Conservation (phyloP, 1,140 invertebrate genomes). For the Drosophila subpulchrella region DNA sequence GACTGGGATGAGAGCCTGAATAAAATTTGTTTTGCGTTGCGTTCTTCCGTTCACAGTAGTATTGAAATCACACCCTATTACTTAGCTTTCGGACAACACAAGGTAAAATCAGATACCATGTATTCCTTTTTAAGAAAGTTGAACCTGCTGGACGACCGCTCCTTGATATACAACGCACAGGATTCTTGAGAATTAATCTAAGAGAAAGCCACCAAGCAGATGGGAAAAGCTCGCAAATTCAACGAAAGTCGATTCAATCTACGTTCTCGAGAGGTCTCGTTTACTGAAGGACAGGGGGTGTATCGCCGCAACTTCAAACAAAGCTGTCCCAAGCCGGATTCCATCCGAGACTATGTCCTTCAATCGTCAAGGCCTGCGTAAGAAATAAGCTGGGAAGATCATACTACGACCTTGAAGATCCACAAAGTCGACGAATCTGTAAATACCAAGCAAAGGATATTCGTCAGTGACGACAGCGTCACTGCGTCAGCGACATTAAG, state of each 20-base stretch:
- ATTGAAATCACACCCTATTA: neutral
- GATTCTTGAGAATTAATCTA: neutral
- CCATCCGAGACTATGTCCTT: neutral
- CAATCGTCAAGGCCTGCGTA: neutral
- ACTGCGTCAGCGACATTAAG: too few relatives aligned
- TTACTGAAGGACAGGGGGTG: neutral
- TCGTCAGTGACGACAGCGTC: neutral
- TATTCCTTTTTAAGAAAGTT: neutral
- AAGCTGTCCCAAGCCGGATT: neutral
- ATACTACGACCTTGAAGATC: neutral
- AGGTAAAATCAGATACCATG: neutral
- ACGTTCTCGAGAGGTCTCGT: neutral
- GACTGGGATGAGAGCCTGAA: neutral
- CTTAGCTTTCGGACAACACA: neutral
- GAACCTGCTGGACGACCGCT: neutral
- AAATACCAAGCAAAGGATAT: neutral
- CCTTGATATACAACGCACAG: neutral
- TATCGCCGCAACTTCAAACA: conserved; percentile 2
- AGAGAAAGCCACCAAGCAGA: neutral
- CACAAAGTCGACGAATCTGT: neutral
- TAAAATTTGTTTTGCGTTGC: neutral
- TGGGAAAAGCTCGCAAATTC: too few relatives aligned
- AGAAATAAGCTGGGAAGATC: neutral
- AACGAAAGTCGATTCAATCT: neutral
- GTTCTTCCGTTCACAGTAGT: neutral